Percentiles rank a stretch among this genome's conserved stretches.
Conservation (phyloP, 2,888 invertebrate species). For the Lottia scabra region DNA sequence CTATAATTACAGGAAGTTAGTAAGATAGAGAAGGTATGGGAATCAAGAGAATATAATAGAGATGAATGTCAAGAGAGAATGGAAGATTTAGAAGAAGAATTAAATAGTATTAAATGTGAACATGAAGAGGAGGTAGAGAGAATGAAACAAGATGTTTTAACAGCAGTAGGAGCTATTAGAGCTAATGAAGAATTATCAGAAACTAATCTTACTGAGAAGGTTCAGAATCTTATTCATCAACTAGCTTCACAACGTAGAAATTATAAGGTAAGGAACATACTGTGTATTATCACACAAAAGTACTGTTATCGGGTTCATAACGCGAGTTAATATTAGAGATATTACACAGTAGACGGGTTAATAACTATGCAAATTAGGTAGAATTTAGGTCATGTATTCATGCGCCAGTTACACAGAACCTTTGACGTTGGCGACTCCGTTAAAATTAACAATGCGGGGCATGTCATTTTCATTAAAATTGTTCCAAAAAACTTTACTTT, state of each 20-base stretch:
- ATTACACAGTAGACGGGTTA: too few species aligned
- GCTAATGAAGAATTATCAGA: slow-evolving; percentile 58
- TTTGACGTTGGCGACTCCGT: too few species aligned
- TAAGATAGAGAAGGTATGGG: slow-evolving; percentile 49
- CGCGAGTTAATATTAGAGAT: too few species aligned
- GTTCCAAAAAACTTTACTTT: too few species aligned
- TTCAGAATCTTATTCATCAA: slow-evolving; percentile 48
- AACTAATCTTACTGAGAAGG: slow-evolving; percentile 44
- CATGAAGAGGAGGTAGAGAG: slow-evolving; percentile 66
- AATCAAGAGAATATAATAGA: slow-evolving; percentile 50
- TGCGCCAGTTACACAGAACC: too few species aligned
- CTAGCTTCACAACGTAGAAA: slow-evolving; percentile 48
- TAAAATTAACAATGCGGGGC: too few species aligned
- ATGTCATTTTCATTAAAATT: too few species aligned
- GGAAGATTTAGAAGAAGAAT: slow-evolving; percentile 45
- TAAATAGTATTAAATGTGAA: slow-evolving; percentile 65
- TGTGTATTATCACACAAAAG: too few species aligned
- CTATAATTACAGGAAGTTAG: slow-evolving; percentile 16
- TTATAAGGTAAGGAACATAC: slow-evolving; percentile 42
- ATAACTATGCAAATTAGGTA: too few species aligned
- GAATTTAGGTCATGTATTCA: too few species aligned
- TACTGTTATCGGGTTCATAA: too few species aligned
- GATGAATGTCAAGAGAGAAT: slow-evolving; percentile 53
- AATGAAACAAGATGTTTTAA: slow-evolving; percentile 69
- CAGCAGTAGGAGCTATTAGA: slow-evolving; percentile 64